These are phyloP conservation scores for Rhegmatorhina hoffmannsi DNA, from an alignment of 2,113 vertebrate genomes.

Conservation along the genomic window DNA sequence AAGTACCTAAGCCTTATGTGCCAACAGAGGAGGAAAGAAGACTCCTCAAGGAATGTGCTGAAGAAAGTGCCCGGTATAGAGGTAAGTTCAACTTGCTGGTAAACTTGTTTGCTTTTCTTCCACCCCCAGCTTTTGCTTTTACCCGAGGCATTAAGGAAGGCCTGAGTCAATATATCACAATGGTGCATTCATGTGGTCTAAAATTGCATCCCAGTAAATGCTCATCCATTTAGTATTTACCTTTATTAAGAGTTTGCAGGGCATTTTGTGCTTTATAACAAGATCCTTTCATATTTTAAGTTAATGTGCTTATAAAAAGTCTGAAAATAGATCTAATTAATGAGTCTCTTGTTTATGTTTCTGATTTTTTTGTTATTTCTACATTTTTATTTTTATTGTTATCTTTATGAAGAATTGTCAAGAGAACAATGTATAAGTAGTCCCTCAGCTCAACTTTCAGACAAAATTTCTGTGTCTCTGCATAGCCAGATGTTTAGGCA, in stretches of 20 bases:
- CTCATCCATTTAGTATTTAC: neutral
- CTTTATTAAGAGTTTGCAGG: neutral
- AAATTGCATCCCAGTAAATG: neutral
- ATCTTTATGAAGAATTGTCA: neutral
- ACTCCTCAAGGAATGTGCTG: conserved; percentile 85
- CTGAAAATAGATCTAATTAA: neutral
- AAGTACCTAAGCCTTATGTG: conserved; percentile 74
- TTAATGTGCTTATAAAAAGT: neutral
- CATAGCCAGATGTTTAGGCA: neutral
- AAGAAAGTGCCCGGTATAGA: conserved; percentile 89
- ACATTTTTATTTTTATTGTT: neutral
- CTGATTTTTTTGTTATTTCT: neutral
- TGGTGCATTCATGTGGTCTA: neutral
- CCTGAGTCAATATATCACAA: accelerated
- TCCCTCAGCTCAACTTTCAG: neutral
- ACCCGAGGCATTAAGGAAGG: neutral
- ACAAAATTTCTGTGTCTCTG: neutral
- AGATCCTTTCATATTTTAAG: neutral
- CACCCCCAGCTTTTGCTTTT: neutral
- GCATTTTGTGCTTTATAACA: neutral
- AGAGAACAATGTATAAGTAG: neutral
- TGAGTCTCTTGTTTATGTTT: neutral
- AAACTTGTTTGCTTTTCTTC: neutral
- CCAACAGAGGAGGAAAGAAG: conserved; percentile 87
- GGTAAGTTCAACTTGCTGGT: conserved; percentile 77